A percentile compares a stretch with the other conserved stretches of the same genome.
Evolutionary conservation across 2,113 vertebrate species (phyloP).

Genomic region (Cyphomyrus plagiostoma): DNA sequence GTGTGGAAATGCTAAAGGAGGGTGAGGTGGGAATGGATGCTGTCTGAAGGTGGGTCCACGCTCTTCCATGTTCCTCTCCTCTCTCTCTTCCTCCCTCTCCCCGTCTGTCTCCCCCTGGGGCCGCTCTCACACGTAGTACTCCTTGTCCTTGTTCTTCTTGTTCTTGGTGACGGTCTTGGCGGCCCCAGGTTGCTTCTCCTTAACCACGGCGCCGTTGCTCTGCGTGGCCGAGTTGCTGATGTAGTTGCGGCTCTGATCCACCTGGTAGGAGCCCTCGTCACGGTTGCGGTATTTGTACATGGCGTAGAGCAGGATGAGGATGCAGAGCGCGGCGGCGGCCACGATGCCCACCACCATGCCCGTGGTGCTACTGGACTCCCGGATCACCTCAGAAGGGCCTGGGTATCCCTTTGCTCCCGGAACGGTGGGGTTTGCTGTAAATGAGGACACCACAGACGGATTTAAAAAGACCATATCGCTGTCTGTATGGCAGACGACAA

Average conservation of each 20-base stretch:
- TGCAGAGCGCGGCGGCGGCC: constrained; percentile 89
- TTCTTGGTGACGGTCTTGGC: constrained; percentile 78
- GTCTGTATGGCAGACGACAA: background rate
- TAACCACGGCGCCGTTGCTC: constrained; percentile 79
- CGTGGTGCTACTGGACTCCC: constrained; percentile 94
- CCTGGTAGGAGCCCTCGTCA: constrained; percentile 88
- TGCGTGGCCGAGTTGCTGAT: constrained; percentile 74
- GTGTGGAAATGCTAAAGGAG: background rate
- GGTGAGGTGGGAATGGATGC: constrained; percentile 5
- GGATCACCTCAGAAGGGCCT: constrained; percentile 81
- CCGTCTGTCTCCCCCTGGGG: background rate
- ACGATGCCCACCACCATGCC: constrained; percentile 98
- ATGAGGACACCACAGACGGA: background rate
- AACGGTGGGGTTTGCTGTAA: constrained; percentile 82
- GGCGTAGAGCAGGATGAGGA: constrained; percentile 94
- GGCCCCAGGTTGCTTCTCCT: constrained; percentile 73
- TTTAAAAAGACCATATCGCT: background rate
- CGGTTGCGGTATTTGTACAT: constrained; percentile 98
- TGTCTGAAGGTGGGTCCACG: background rate
- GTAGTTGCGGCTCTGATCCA: constrained; percentile 83
- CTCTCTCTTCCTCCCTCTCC: constrained; percentile 5
- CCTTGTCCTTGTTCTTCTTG: constrained; percentile 94
- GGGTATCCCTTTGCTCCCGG: constrained; percentile 82
- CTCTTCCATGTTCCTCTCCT: background rate
- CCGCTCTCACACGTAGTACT: constrained; percentile 80